Conservation (phyloP, 1,140 invertebrate species). For the Camponotus vicinus region DNA sequence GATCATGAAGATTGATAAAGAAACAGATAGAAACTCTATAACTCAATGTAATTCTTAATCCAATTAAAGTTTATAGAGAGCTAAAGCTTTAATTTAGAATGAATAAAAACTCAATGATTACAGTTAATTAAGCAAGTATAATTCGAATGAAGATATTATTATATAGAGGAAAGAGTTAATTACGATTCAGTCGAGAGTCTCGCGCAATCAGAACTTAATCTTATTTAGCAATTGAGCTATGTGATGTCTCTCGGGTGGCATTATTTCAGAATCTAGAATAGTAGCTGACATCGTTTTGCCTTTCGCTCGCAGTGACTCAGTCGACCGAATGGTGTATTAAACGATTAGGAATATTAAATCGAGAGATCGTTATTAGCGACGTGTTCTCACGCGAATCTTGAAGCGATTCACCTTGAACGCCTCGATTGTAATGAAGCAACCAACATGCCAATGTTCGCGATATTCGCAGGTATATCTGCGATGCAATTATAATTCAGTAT, state of each 20-base stretch:
- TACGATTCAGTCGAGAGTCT: background rate
- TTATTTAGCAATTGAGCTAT: background rate
- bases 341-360: conserved; percentile 70
- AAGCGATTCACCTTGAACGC: conserved; percentile 69
- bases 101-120: background rate
- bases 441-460: conserved; percentile 12
- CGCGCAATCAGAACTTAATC: background rate
- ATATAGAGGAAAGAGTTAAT: background rate
- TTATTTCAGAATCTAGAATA: conserved; percentile 31
- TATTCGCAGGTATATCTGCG: background rate
- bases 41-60: background rate
- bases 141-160: too few species aligned
- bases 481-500: background rate
- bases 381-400: conserved; percentile 72
- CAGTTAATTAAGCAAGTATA: background rate
- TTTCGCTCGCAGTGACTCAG: conserved; percentile 56
- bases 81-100: background rate
- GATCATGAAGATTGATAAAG: background rate
- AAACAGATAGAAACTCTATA: background rate
- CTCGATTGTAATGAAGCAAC: conserved; percentile 72
- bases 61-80: background rate
- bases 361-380: conserved; percentile 59
- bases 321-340: conserved; percentile 30
- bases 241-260: background rate
- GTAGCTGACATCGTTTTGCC: background rate